Conservation (phyloP, 2,888 invertebrate species). For the Chamaedrilus cognettii region DNA sequence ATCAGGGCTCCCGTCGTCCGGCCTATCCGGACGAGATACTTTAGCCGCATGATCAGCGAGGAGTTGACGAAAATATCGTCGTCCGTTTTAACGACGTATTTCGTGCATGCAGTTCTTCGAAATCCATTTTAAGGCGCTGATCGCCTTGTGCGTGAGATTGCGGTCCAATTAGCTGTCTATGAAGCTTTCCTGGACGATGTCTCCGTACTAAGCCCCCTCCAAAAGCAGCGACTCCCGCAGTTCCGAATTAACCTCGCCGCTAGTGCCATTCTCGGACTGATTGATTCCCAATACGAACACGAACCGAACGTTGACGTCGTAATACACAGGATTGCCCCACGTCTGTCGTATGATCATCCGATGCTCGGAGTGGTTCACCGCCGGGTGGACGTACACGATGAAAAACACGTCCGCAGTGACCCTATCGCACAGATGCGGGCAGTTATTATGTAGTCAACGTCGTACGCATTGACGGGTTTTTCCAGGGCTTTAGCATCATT, state of each 20-base stretch:
- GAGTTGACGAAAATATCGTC: constrained; percentile 62
- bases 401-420: constrained; percentile 39
- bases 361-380: constrained; percentile 52
- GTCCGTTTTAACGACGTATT: constrained; percentile 60
- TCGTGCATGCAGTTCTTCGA: constrained; percentile 53
- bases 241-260: no score
- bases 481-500: background rate
- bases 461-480: constrained; percentile 43
- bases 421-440: background rate
- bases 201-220: constrained; percentile 51
- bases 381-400: constrained; percentile 56
- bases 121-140: constrained; percentile 60
- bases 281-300: constrained; percentile 45
- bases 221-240: constrained; percentile 45
- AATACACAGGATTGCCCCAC: constrained; percentile 48
- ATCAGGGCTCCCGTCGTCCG: constrained; percentile 40
- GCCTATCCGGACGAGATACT: constrained; percentile 16
- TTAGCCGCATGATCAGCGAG: constrained; percentile 56
- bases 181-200: constrained; percentile 58
- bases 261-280: constrained; percentile 11
- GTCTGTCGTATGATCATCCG: constrained; percentile 55
- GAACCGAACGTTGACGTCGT: constrained; percentile 42
- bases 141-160: constrained; percentile 61
- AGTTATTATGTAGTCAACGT: constrained; percentile 43
- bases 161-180: constrained; percentile 59